Base-by-base conservation (phyloP, 2,797 vertebrate genomes). In the Aulostomus chinensis region DNA sequence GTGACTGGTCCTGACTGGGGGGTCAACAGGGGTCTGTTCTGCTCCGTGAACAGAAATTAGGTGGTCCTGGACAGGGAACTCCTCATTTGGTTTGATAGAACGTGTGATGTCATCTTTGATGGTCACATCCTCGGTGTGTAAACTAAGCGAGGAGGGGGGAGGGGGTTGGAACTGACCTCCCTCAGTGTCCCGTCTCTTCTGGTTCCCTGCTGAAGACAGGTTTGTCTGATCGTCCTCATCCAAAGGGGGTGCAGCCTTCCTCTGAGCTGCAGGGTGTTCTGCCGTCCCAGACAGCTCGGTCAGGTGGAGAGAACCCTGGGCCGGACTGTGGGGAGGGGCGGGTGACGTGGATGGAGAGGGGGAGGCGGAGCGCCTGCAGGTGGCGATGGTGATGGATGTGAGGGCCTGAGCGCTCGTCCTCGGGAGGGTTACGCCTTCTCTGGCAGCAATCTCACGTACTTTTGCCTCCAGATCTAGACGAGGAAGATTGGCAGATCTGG, bases 321-420 rank as follows among this genome's bases (percentile, higher is more conserved):
- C 10, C 0, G 68, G 65, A 30, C 62, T 78, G 31, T 20, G 8
- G 0, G 73, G 30, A 28, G 68, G 64, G 0, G 20, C 47, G 5
- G 57, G 13, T 1, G 85, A 65, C 7, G 76, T 54, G 7, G 85
- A 88, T 0, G 72, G 73, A 4, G 85, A 67, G 16, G 86, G 74
- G 7, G 89, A 87, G 1, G 62, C 59, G 7, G 87, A 85, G 47
- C 58, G 83, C 41, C 70, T 88, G 33, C 67, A 56, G 21, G 92
- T 88, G 33, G 92, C 45, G n/a, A 88, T 90, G 32, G 88, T 87
- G 64, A 92, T 86, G 2, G 92, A 90, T 4, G 86, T 73, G 34
- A 92, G 73, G 11, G 88, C 83, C 13, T 60, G 68, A 0, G 51
- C 36, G 0, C 8, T 24, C 18, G 69, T 69, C 10, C 50, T 51